phyloP scores from a whole-genome alignment of 2,113 vertebrate species.

The Taxidea taxus region DNA sequence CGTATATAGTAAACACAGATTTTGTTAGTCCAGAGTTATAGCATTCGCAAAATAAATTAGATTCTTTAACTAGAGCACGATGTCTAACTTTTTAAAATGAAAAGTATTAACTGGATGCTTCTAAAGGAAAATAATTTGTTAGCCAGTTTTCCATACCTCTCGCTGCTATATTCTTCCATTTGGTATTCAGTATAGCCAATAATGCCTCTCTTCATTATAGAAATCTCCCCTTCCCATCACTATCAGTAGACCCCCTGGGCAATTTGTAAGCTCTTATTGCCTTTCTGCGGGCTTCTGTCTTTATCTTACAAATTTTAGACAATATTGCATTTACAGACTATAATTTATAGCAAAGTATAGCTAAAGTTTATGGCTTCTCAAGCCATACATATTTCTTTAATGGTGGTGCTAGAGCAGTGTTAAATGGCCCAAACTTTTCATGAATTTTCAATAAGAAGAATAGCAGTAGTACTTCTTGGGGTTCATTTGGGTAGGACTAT shows the following conservation, averaged over 20 bases:
- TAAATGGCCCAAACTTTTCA: background rate
- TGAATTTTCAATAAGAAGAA: slow-evolving; percentile 32
- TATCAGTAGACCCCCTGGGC: background rate
- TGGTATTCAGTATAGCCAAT: background rate
- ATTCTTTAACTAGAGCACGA: slow-evolving; percentile 7
- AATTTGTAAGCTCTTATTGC: background rate
- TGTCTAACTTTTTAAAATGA: slow-evolving; percentile 48
- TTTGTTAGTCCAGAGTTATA: slow-evolving; percentile 20
- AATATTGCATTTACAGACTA: background rate
- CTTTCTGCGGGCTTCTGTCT: background rate
- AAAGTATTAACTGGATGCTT: background rate
- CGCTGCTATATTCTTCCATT: background rate
- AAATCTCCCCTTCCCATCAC: background rate
- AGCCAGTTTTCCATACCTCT: background rate
- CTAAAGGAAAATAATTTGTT: slow-evolving; percentile 1
- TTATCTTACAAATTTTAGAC: background rate
- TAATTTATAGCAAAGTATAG: background rate
- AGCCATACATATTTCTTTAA: background rate
- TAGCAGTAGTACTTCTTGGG: background rate
- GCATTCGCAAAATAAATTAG: background rate
- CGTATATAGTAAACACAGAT: slow-evolving; percentile 32
- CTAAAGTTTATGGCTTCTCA: background rate
- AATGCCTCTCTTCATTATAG: background rate
- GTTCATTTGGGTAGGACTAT: slow-evolving; percentile 5
- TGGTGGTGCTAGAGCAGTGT: background rate